Base-by-base conservation (phyloP, 2,113 vertebrate genomes). In the Spheniscus mendiculus region DNA sequence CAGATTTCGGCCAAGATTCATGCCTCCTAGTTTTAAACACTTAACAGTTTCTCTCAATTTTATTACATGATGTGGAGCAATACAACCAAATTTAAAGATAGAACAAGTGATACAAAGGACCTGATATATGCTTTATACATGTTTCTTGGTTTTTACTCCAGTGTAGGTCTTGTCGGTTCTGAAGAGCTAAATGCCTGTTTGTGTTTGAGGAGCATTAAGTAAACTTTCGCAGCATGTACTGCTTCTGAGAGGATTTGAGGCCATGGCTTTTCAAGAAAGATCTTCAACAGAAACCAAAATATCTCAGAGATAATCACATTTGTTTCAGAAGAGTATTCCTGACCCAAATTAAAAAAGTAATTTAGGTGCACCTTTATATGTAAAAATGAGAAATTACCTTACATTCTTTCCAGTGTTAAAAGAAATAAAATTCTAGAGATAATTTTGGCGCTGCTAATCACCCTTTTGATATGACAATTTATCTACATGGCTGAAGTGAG, bases 41-140 rank as follows among this genome's bases (percentile, higher is more conserved):
- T 61, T 12, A 83, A 25, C 5, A 23, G 12, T 45, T 89, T 74
- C 14, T 67, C 22, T 59, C 18, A 45, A 32, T 44, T 44, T 52
- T 59, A 34, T 76, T 38, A 65, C 10, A 36, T 21, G 12, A 21
- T n/a, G 4, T 32, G 6, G 16, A 83, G 8, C 12, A 61, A 42
- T n/a, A 55, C 18, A 71, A 47, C 11, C 27, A 55, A 53, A 38
- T 40, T 34, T 80, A 62, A 62, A 88, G 27, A 29, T 15, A 62
- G 32, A 61, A 61, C 16, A 45, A 45, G 34, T 32, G 11, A 44
- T 70, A 62, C 21, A 63, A 47, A 72, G 10, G 19, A 40, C 29
- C 12, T 8, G 1, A 25, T 55, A 72, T 11, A 8, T 40, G n/a
- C 1, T 0, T 65, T 72, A 56, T 25, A 20, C 6, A 21, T 11